Conservation (phyloP, 2,113 vertebrate species). For the Calidris pygmaea region DNA sequence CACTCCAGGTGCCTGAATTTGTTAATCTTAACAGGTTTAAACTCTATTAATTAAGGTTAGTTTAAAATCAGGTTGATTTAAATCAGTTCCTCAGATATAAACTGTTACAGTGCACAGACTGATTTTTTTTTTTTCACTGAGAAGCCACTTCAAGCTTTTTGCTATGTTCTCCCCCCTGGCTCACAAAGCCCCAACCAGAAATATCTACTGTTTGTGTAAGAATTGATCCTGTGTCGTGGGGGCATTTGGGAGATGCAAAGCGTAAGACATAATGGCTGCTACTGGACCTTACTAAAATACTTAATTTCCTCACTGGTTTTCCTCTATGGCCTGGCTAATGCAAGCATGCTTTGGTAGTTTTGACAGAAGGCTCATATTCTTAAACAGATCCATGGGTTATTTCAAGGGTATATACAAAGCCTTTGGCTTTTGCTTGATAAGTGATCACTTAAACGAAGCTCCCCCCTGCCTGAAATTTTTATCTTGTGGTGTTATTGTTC, state of each 20-base stretch:
- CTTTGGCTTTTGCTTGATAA: neutral
- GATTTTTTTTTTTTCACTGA: neutral
- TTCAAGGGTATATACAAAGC: neutral
- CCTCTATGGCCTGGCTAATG: neutral
- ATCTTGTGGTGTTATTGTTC: neutral
- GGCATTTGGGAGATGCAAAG: neutral
- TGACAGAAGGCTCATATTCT: neutral
- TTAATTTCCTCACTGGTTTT: neutral
- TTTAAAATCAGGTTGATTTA: neutral
- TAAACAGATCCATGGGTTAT: neutral
- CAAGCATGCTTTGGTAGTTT: neutral
- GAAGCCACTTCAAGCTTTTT: neutral
- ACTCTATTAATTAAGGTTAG: neutral
- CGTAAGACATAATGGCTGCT: neutral
- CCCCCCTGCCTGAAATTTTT: neutral
- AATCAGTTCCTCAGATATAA: neutral
- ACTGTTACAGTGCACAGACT: neutral
- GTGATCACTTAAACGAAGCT: neutral
- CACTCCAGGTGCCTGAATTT: neutral
- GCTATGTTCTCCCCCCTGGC: accelerated
- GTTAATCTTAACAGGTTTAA: neutral
- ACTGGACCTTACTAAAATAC: neutral
- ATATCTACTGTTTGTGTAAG: neutral
- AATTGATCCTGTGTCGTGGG: neutral
- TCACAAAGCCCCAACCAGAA: neutral